These are phyloP conservation scores for Eustalomyia histrio DNA, from an alignment of 2,888 invertebrate species.

Conservation along the genomic window DNA sequence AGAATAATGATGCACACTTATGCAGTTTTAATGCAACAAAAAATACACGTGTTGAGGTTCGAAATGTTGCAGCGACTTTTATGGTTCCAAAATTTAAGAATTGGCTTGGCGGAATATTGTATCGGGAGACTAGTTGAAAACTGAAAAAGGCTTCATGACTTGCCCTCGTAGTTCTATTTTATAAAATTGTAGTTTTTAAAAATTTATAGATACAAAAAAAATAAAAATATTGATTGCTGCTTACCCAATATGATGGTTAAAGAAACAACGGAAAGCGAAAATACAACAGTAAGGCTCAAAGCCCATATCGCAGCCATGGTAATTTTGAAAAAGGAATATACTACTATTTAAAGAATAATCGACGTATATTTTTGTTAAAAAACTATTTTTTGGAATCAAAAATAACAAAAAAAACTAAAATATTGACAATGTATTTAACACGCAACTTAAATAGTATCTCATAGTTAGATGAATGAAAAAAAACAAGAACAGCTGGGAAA, in stretches of 20 bases:
- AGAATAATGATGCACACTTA: too few relatives aligned
- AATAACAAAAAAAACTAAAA: conserved; percentile 42
- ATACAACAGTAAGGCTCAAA: conserved; percentile 80
- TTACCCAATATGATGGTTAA: conserved; percentile 83
- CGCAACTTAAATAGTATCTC: conserved; percentile 44
- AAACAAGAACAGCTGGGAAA: conserved; percentile 30
- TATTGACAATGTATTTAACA: conserved; percentile 24
- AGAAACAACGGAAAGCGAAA: conserved; percentile 82
- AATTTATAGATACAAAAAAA: too few relatives aligned
- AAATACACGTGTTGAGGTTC: too few relatives aligned
- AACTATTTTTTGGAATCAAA: conserved; percentile 35
- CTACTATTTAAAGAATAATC: not conserved
- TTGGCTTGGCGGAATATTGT: too few relatives aligned
- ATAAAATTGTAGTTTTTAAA: too few relatives aligned
- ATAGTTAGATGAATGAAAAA: conserved; percentile 9
- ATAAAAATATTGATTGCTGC: conserved; percentile 19
- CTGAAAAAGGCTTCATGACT: too few relatives aligned
- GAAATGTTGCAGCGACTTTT: too few relatives aligned
- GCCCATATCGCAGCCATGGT: conserved; percentile 74
- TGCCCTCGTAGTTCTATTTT: too few relatives aligned
- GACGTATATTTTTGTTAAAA: conserved; percentile 7
- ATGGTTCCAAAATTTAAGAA: too few relatives aligned
- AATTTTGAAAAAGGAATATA: not conserved
- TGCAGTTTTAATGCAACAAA: too few relatives aligned
- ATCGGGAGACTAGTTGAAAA: too few relatives aligned